These are phyloP conservation scores for Digitonthophagus gazella DNA, from an alignment of 2,888 invertebrate species.

Conservation along the genomic window DNA sequence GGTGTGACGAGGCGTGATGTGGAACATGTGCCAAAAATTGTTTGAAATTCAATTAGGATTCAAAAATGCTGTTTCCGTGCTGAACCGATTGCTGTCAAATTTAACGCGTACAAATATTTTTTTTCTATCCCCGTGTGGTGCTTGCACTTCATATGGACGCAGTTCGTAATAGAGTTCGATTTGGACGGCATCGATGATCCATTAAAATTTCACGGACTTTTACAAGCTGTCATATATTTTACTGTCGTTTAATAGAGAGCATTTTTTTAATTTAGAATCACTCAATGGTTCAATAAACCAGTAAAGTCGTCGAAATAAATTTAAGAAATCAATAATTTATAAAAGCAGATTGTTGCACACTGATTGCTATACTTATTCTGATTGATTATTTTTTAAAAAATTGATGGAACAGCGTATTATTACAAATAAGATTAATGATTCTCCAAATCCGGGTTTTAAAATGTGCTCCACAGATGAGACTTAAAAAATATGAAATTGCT, in stretches of 20 bases:
- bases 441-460: too few species aligned
- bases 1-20: not conserved
- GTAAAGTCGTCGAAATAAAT: too few species aligned
- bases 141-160: not conserved
- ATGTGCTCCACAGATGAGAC: too few species aligned
- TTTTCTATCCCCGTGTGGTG: not conserved
- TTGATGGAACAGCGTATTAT: too few species aligned
- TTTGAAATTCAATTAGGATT: not conserved
- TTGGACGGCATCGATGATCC: not conserved
- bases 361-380: too few species aligned
- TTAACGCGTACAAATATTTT: not conserved
- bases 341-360: too few species aligned
- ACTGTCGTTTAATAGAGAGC: not conserved
- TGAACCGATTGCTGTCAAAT: not conserved
- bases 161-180: not conserved
- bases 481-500: not conserved
- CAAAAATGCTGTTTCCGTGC: not conserved
- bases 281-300: not conserved
- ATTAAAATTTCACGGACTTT: not conserved
- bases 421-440: not conserved
- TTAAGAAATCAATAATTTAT: too few species aligned
- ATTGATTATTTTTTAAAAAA: too few species aligned
- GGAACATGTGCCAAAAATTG: not conserved
- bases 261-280: not conserved
- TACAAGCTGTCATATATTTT: not conserved